Percentiles rank a stretch among this genome's conserved stretches.
These are phyloP conservation scores for Macquaria ambigua DNA, from an alignment of 2,113 vertebrate species.

Conservation along the genomic window DNA sequence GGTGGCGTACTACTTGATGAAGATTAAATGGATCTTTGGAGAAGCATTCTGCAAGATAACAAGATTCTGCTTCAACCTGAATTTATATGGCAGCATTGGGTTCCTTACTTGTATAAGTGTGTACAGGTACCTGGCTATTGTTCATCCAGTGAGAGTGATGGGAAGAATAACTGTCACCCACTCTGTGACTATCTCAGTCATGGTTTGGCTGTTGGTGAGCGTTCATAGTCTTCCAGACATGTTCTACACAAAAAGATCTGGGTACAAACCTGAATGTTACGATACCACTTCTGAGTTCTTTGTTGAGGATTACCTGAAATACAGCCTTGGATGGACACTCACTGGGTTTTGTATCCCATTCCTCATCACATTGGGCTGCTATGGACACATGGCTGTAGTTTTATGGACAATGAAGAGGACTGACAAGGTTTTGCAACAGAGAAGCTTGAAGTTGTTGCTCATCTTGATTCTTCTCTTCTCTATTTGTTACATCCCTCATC, in stretches of 20 bases:
- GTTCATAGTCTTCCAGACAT: conserved; percentile 66
- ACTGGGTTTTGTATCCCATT: conserved; percentile 84
- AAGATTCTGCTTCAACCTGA: conserved; percentile 86
- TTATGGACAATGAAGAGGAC: conserved; percentile 67
- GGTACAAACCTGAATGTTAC: no score
- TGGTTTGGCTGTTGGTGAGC: conserved; percentile 30
- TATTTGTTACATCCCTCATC: conserved; percentile 87
- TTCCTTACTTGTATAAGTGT: conserved; percentile 90
- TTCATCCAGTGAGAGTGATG: conserved; percentile 73
- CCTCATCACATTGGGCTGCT: conserved; percentile 85
- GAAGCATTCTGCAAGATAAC: conserved; percentile 82
- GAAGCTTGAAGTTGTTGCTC: conserved; percentile 81
- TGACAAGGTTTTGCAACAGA: conserved; percentile 75
- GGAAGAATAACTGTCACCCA: conserved; percentile 74
- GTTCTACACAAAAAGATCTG: no score
- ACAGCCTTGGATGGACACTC: conserved; percentile 77
- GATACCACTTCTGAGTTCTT: no score
- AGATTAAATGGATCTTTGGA: conserved; percentile 84
- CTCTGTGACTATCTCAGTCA: conserved; percentile 44
- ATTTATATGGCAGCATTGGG: conserved; percentile 88
- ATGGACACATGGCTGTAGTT: conserved; percentile 81
- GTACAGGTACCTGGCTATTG: conserved; percentile 88
- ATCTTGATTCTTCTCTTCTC: conserved; percentile 86
- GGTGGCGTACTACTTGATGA: conserved; percentile 77
- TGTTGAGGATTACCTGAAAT: conserved; percentile 44